Evolutionary conservation across 2,888 invertebrate genomes (phyloP).

Genomic region (Exephanes ischioxanthus): DNA sequence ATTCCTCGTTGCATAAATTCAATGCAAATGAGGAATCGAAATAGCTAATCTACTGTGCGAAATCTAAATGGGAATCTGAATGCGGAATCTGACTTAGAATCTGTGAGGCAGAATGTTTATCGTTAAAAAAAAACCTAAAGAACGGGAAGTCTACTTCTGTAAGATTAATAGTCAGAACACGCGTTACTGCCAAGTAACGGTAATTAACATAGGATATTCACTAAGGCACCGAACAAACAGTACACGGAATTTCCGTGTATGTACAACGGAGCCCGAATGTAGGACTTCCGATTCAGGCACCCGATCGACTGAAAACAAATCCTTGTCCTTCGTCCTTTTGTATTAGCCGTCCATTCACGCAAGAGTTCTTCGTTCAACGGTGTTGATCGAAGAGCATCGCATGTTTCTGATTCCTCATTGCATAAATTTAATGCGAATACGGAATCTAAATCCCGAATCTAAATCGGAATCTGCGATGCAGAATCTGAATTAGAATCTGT

Average conservation of each 20-base stretch:
- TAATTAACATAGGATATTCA: constrained; percentile 84
- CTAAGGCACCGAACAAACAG: constrained; percentile 83
- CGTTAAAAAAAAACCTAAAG: constrained; percentile 19
- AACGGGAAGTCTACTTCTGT: constrained; percentile 64
- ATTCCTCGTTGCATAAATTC: background rate
- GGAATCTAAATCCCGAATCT: constrained; percentile 17
- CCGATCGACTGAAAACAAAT: too few relatives aligned
- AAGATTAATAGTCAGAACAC: constrained; percentile 79
- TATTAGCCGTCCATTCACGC: background rate
- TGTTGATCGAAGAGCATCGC: background rate
- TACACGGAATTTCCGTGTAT: too few relatives aligned
- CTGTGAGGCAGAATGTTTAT: background rate
- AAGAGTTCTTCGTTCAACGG: background rate
- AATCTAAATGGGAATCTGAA: constrained; percentile 8
- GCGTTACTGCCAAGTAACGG: constrained; percentile 79
- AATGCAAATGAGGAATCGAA: too few relatives aligned
- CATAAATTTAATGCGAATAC: background rate
- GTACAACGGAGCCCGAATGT: too few relatives aligned
- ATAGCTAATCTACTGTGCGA: too few relatives aligned
- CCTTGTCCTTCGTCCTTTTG: too few relatives aligned
- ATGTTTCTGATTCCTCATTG: background rate
- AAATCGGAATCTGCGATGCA: background rate
- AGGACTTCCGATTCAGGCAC: too few relatives aligned
- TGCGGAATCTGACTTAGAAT: background rate
- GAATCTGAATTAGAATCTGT: constrained; percentile 12